A percentile compares a stretch with the other conserved stretches of the same genome.
These are phyloP conservation scores for Calliphora vicina DNA, from an alignment of 1,140 invertebrate genomes.

Conservation along the genomic window DNA sequence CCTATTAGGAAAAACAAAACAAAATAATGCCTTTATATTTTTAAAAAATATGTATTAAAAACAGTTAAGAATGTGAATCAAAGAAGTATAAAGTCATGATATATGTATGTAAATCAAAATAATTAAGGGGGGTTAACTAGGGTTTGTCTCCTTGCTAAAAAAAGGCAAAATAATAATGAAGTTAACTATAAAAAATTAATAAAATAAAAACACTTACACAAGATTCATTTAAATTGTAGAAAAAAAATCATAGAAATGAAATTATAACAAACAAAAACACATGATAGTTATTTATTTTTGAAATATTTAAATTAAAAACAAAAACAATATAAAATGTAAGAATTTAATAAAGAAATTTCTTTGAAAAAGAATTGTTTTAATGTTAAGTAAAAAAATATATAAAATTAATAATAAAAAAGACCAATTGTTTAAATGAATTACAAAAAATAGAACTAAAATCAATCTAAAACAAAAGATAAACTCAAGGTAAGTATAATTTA, in stretches of 20 bases:
- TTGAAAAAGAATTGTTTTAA: conserved; percentile 26
- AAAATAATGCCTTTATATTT: not conserved
- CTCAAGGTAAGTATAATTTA: not conserved
- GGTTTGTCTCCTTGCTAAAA: not conserved
- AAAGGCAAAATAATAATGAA: no score
- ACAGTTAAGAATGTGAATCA: not conserved
- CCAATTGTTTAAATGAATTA: conserved; percentile 29
- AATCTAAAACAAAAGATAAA: not conserved
- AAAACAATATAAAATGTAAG: not conserved
- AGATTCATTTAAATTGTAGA: not conserved
- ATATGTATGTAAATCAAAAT: no score
- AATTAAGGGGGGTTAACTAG: not conserved
- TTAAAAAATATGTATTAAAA: not conserved
- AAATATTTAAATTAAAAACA: conserved; percentile 20
- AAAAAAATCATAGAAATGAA: not conserved
- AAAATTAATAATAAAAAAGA: conserved; percentile 14
- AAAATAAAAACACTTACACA: not conserved
- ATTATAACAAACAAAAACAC: not conserved
- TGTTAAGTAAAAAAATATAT: conserved; percentile 20
- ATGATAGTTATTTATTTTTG: conserved; percentile 25
- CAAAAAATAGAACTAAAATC: not conserved
- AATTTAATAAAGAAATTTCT: conserved; percentile 9
- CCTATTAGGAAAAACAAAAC: no score
- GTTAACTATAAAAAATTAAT: not conserved
- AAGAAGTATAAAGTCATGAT: no score